Evolutionary conservation across 2,888 invertebrate species (phyloP).

Genomic region (Magallana nippona): DNA sequence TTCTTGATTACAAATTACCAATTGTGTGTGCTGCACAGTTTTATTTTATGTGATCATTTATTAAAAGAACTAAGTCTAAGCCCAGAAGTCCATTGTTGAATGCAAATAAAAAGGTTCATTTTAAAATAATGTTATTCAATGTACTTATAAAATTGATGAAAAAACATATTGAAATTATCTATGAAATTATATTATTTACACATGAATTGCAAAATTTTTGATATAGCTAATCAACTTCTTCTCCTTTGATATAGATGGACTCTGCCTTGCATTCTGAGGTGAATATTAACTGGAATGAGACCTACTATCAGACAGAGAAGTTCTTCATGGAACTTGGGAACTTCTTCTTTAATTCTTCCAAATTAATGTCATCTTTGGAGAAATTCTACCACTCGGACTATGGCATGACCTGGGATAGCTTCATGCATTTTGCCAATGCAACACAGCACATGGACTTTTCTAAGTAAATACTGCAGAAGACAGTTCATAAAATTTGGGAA

Average conservation of each 20-base stretch:
- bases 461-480: neutral
- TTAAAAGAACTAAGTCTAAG: no score
- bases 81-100: no score
- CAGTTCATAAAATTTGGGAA: neutral
- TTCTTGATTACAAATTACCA: no score
- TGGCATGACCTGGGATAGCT: neutral
- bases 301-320: neutral
- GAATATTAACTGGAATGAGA: slow-evolving; percentile 14
- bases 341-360: neutral
- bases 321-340: neutral
- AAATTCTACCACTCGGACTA: neutral
- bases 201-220: no score
- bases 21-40: no score
- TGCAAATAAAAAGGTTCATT: no score
- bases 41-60: no score
- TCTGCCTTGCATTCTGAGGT: neutral
- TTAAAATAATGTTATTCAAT: no score
- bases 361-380: neutral
- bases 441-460: slow-evolving; percentile 6
- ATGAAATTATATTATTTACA: no score
- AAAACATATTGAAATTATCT: no score
- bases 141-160: no score
- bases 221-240: neutral
- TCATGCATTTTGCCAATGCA: neutral
- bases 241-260: neutral